Evolutionary conservation across 2,113 vertebrate species (phyloP), one percentile per base, ranked within the genome.

Genomic region (Brachyhypopomus gauderio): DNA sequence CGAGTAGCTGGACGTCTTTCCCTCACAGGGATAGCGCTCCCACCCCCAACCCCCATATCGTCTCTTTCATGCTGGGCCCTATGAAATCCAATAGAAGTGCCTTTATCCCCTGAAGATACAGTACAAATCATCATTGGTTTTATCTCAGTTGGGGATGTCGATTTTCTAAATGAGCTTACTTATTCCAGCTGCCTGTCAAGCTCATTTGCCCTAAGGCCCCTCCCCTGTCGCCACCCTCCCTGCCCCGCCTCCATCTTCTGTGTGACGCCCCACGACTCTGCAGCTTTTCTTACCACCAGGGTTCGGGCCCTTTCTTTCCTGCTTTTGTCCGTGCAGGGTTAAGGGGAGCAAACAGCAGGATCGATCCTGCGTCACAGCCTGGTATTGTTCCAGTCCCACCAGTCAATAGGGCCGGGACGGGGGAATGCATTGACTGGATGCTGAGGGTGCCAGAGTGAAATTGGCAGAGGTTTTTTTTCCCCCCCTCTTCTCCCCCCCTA

Each of bases 41-140:
- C 20, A 23, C 62, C 8, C 9, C 3, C 20, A n/a, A 52, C 79
- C 83, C 60, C 73, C 63, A 75, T 64, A 60, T 75, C 90, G 81
- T 76, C 88, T 79, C 88, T 92, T 95, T 94, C 88, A 92, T 92
- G 90, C 93, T 88, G 91, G 89, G 89, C 93, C 91, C 91, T 91
- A 86, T 89, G 88, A 91, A 91, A 91, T 94, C 92, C 89, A 89
- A 89, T 82, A 91, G 89, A 90, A 88, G 82, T 88, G 89, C 84
- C 89, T 92, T 90, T 89, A 90, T 91, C 86, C 88, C 89, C 90
- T 66, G 85, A 95, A 97, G 96, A 96, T 95, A 96, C 93, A 95
- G 95, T 94, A 94, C 92, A 97, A 96, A 98, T 96, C 95, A 96
- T 94, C 91, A 87, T 92, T 94, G 95, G 95, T 95, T 98, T 98